Base-by-base conservation (phyloP, 1,140 invertebrate species). In the Oppia nitens region DNA sequence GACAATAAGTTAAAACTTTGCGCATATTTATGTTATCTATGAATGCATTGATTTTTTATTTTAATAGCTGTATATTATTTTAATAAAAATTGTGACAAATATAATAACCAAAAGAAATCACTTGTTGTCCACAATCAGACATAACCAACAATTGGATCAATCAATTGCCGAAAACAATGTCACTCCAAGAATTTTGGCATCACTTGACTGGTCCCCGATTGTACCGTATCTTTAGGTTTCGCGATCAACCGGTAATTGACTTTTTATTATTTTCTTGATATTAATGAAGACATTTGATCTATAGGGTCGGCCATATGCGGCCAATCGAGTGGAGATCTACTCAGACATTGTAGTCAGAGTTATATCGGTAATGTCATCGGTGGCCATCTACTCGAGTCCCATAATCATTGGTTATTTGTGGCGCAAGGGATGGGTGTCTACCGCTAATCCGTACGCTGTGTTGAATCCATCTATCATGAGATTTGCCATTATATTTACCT, bases 361-460 rank as follows among this genome's bases (percentile, higher is more conserved):
- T 75, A 70, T 78, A 53, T 69, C 75, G 58, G 71, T 83, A 32
- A 76, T 85, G 62, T 81, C 80, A 76, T 84, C 82, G 45, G 71
- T 88, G 21, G 77, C 78, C 9, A 71, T 82, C 47, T 89, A 86
- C 66, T 77, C 82, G 6, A 81, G 84, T 32, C 86, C 86, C n/a
- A 69, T 88, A 54, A 71, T 88, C 25, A 75, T 78, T n/a, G 77
- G 78, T 60, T 79, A 83, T 53, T 71, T 87, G 12, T 85, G 84
- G 68, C 77, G 79, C 59, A 78, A 68, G 81, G 80, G 57, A 61
- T 61, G 57, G 61, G 65, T n/a, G 64, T 63, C 49, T 61, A 62
- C 55, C 59, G 62, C 12, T 65, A 61, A 47, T 64, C 63, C 32
- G 61, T 63, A 59, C 60, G 60, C 28, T 66, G 66, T 59, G 59